Base-by-base conservation (phyloP, 2,113 vertebrate species). In the Dipodomys merriami region DNA sequence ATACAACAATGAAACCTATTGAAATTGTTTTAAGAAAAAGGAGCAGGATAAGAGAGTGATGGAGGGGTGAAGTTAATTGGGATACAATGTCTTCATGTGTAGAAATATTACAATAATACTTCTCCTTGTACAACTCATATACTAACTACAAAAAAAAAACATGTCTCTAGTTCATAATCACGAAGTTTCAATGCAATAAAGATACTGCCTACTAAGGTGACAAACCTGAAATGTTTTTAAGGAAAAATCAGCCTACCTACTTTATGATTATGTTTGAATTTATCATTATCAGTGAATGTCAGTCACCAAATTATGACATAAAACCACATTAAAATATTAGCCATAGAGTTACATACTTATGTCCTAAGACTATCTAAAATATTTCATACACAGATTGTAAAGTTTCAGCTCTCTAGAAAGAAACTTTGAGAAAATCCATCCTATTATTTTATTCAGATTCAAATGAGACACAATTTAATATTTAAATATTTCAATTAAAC, bases 381-480 rank as follows among this genome's bases (percentile, higher is more conserved):
- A 85, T 73, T 92, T 89, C 78, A 90, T 95, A 93, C 82, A 95
- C 49, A 85, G 6, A 91, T 88, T 91, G 94, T 91, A 95, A 95
- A 86, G 25, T 95, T 96, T 90, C 39, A 62, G 46, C 44, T 96
- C 53, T 95, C 74, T 91, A 90, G 60, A 35, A 95, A 95, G 91
- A 87, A 39, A 65, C 29, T 25, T n/a, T 73, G 91, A 87, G 57
- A 91, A 86, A 96, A 88, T 89, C 64, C 77, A 86, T 86, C 64
- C 77, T 90, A 95, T 71, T 84, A 84, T 76, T 96, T 94, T 92
- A 89, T 94, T 95, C 79, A 94, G 44, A 90, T 60, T 93, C 44
- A 86, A 84, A 33, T 62, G 60, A 77, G 27, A 15, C 74, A 90
- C 15, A n/a, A 33, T 20, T 80, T 79, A 77, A 64, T 83, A 78